Evolutionary conservation across 2,113 vertebrate genomes (phyloP), one percentile per base, ranked within the genome.

Genomic region (Garra rufa): DNA sequence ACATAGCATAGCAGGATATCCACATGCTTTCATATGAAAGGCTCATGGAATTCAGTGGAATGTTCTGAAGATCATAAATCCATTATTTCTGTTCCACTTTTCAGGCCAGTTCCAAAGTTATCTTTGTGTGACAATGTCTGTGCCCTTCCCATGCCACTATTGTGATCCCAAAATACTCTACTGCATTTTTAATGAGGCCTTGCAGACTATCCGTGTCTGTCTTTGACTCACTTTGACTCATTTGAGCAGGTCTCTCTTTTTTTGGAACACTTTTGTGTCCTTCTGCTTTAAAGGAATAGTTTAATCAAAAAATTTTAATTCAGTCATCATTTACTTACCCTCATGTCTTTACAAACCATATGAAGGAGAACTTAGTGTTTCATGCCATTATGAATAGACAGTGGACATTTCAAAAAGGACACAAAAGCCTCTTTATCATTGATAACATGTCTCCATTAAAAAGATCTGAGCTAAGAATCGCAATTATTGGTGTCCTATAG

Each of bases 181-280:
- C 85, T 93, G 91, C 92, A 94, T 92, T 78, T 92, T 93, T 94
- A 87, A 93, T 93, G 92, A 92, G 90, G 89, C 88, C 82, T 88
- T 89, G 82, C 69, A 88, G 87, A 86, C 85, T 87, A 85, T 92
- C 89, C 89, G 83, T 91, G 85, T 92, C 91, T 85, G 88, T 87
- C 83, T 89, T 92, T 87, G 84, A 87, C 85, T 88, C 77, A 70
- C 85, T 91, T 90, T 89, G 50, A 59, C 75, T 61, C 57, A 74
- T 44, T 57, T 80, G 59, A 48, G 57, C 59, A 21, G 15, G 43
- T 44, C 7, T 28, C 52, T 55, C 19, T 57, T 55, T 57, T 57
- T 57, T 21, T 2, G 1, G 19, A 57, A 57, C 21, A n/a, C 21
- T 55, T 69, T 83, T 83, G 71, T 90, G 90, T 89, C 88, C 92